Evolutionary conservation across 2,888 invertebrate species (phyloP).

Genomic region (Smittia aterrima): DNA sequence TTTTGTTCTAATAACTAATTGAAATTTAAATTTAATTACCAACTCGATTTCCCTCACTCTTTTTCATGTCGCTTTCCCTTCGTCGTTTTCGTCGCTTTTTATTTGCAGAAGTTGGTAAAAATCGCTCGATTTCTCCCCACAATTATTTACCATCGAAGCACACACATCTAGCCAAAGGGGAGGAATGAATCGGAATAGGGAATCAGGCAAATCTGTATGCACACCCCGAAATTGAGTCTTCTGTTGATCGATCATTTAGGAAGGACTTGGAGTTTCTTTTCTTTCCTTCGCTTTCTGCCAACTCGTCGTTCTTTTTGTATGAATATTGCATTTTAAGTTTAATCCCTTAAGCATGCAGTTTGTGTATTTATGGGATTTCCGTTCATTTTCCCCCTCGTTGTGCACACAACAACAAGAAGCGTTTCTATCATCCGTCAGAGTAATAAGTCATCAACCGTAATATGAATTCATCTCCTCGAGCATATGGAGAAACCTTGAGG

Average conservation of each 20-base stretch:
- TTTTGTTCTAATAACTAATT: constrained; percentile 36
- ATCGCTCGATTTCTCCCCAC: not conserved
- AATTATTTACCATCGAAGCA: not conserved
- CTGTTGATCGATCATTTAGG: constrained; percentile 37
- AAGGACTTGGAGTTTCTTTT: constrained; percentile 4
- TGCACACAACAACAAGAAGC: not conserved
- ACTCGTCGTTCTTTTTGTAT: constrained; percentile 13
- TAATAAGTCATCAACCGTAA: constrained; percentile 39
- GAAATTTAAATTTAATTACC: constrained; percentile 41
- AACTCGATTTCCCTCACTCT: constrained; percentile 4
- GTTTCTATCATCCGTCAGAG: constrained; percentile 25
- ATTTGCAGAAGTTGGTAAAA: not conserved
- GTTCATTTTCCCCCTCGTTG: constrained; percentile 34
- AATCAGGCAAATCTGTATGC: constrained; percentile 7
- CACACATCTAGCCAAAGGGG: constrained; percentile 9
- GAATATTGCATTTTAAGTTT: constrained; percentile 41
- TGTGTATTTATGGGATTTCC: constrained; percentile 41
- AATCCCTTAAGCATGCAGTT: constrained; percentile 41
- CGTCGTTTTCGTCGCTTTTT: not conserved
- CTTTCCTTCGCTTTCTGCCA: not conserved
- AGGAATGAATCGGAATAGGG: constrained; percentile 5
- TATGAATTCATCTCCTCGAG: constrained; percentile 30
- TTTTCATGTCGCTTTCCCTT: not conserved
- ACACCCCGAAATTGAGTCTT: constrained; percentile 27
- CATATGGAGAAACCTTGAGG: constrained; percentile 31